Base-by-base conservation (phyloP, 1,140 invertebrate species). In the Philopotamus ludificatus region DNA sequence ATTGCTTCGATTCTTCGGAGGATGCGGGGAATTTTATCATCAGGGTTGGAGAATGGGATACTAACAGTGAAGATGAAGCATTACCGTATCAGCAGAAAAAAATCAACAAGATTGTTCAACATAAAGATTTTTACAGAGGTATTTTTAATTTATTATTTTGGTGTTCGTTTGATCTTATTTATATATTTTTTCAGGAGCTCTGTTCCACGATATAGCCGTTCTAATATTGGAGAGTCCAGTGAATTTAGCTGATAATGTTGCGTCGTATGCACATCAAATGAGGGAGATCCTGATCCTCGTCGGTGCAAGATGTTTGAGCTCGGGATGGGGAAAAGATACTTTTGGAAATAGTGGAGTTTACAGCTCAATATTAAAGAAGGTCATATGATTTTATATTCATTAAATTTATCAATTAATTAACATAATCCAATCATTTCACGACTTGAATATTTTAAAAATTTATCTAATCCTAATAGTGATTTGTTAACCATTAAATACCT, bases 261-360 rank as follows among this genome's bases (percentile, higher is more conserved):
- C 28, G 4, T 7, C 28, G 28, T 34, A 34, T 7, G 4, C 28
- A 12, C 4, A 34, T 34, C 4, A 12, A 12, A 12, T 12, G 12
- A 85, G 68, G 80, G 86, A 62, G 76, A 79, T 34, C 85, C 86
- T 60, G 79, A 83, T 72, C 73, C 76, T 68, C 77, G 75, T 26
- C 79, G 75, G 63, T 71, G 70, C 44, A 81, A 74, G 53, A 79
- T 81, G 62, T 76, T 77, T 2, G 76, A 83, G 18, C 67, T 84
- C n/a, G n/a, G n/a, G n/a, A n/a, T n/a, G n/a, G n/a, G 62, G 84
- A 84, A 67, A 76, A 78, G 65, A 73, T 47, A 47, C 44, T 7
- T 15, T 4, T 47, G 3, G 12, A 34, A 7, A 34, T 12, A 34
- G 12, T 7, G 28, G 12, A 7, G 28, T 12, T 7, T 7, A 34